Percentiles rank a stretch among this genome's conserved stretches.
Evolutionary conservation across 2,113 vertebrate species (phyloP).

Genomic region (Gymnarchus niloticus): DNA sequence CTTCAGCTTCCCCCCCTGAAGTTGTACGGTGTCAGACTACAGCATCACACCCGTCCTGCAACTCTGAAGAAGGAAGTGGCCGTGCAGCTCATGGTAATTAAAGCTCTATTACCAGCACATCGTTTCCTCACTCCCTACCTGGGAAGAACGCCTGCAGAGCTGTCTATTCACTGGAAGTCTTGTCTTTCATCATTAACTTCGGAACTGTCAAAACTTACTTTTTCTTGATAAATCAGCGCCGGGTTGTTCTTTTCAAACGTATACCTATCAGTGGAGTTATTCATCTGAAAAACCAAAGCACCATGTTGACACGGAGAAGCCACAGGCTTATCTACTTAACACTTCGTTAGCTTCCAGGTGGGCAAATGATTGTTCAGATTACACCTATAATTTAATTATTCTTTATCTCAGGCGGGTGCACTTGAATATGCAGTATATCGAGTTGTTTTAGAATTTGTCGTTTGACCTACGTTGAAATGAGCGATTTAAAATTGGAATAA

Average conservation of each 20-base stretch:
- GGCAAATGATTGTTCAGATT: background rate
- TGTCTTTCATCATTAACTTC: background rate
- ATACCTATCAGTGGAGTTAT: background rate
- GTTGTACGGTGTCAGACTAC: background rate
- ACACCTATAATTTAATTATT: background rate
- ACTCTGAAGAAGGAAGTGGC: constrained; percentile 65
- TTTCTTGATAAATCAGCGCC: background rate
- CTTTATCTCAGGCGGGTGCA: background rate
- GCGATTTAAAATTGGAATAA: background rate
- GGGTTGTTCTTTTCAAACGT: background rate
- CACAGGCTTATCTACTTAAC: background rate
- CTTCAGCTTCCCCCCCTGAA: constrained; percentile 9
- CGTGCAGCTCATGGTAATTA: constrained; percentile 59
- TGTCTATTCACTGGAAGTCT: background rate
- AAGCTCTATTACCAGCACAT: constrained; percentile 56
- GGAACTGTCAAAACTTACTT: background rate
- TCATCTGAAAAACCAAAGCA: background rate
- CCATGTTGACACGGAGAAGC: background rate
- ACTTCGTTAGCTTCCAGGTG: background rate
- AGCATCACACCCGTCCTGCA: background rate
- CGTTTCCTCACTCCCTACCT: constrained; percentile 57
- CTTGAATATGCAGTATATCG: background rate
- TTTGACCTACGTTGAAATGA: background rate
- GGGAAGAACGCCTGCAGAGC: background rate
- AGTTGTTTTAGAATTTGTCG: background rate